These are phyloP conservation scores for Parasteatoda lunata DNA, from an alignment of 2,888 invertebrate species.

Conservation along the genomic window DNA sequence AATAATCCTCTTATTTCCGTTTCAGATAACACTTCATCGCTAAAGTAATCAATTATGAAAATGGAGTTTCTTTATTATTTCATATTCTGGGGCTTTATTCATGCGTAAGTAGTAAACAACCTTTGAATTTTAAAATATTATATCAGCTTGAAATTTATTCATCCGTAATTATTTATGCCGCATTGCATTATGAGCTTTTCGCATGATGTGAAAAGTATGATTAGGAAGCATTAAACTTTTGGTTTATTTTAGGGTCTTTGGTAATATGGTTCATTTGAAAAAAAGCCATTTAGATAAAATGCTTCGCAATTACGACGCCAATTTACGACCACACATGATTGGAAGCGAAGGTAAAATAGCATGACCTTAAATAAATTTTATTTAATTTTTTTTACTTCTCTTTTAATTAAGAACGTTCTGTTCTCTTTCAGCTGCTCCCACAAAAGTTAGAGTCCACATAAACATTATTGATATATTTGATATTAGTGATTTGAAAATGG, in stretches of 20 bases:
- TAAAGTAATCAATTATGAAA: not conserved
- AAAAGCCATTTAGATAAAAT: constrained; percentile 51
- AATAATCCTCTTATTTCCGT: constrained; percentile 3
- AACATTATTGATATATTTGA: constrained; percentile 60
- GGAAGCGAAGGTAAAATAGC: constrained; percentile 49
- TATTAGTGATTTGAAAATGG: constrained; percentile 50
- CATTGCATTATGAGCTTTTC: not conserved
- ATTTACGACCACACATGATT: constrained; percentile 38
- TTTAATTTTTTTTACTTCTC: not conserved
- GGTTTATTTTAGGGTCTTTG: constrained; percentile 27
- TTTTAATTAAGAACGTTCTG: not conserved
- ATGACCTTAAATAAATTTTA: not conserved
- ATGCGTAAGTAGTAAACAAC: constrained; percentile 34
- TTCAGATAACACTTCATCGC: not conserved
- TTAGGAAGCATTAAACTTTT: not conserved
- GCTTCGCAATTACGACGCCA: constrained; percentile 48
- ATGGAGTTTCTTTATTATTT: constrained; percentile 37
- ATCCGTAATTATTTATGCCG: not conserved
- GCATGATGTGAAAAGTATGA: not conserved
- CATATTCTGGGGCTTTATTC: constrained; percentile 5
- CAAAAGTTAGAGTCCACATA: constrained; percentile 52
- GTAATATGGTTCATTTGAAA: constrained; percentile 42
- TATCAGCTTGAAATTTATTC: not conserved
- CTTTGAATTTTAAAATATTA: not conserved
- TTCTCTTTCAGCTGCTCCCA: constrained; percentile 53